A percentile compares a stretch with the other conserved stretches of the same genome.
These are phyloP conservation scores for Cydia strobilella DNA, from an alignment of 1,140 invertebrate species.

Conservation along the genomic window DNA sequence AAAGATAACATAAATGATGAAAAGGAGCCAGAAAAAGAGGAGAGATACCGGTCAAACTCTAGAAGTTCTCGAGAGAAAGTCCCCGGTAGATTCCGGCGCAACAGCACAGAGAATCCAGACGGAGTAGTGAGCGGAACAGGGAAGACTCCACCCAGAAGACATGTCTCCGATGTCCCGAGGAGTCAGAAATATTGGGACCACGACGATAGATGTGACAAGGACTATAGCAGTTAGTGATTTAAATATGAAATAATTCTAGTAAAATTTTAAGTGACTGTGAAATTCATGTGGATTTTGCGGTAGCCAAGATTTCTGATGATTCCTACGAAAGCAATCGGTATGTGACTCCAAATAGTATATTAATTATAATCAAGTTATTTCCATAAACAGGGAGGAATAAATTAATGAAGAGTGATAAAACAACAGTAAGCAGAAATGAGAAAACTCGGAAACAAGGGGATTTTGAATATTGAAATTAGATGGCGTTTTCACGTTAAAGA, in stretches of 20 bases:
- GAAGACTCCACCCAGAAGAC: constrained; percentile 64
- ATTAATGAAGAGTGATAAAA: too few relatives aligned
- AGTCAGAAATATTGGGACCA: constrained; percentile 78
- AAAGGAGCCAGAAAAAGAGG: constrained; percentile 46
- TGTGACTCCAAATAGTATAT: background rate
- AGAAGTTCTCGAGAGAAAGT: constrained; percentile 46
- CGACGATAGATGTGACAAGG: constrained; percentile 76
- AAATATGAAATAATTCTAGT: background rate
- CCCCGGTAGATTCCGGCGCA: constrained; percentile 48
- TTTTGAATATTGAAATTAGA: too few relatives aligned
- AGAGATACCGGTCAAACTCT: constrained; percentile 41
- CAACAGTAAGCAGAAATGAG: too few relatives aligned
- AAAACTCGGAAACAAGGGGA: too few relatives aligned
- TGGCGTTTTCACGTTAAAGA: too few relatives aligned
- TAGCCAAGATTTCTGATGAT: constrained; percentile 1
- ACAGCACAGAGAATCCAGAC: constrained; percentile 51
- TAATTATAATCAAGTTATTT: background rate
- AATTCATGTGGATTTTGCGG: background rate
- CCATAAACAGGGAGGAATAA: too few relatives aligned
- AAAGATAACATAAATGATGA: constrained; percentile 65
- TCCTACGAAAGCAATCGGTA: background rate
- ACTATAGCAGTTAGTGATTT: constrained; percentile 73
- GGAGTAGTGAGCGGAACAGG: constrained; percentile 15
- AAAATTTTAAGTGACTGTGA: constrained; percentile 27
- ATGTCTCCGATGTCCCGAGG: constrained; percentile 71